These are phyloP conservation scores for Tachysurus fulvidraco DNA, from an alignment of 2,113 vertebrate species.

Conservation along the genomic window DNA sequence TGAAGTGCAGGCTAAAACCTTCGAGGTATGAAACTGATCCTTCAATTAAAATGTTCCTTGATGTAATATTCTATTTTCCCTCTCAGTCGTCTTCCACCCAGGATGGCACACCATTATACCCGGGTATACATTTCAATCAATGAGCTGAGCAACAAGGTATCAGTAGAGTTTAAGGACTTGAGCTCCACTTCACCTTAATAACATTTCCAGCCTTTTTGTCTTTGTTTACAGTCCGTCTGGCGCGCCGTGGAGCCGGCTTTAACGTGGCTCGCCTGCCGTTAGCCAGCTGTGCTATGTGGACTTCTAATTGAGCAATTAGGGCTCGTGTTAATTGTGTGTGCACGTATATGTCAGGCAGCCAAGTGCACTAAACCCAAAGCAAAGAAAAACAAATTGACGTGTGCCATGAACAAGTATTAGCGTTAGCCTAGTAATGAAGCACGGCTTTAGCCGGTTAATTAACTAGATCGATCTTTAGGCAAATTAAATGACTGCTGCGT, in stretches of 20 bases:
- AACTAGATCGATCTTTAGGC: conserved; percentile 58
- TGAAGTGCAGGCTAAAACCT: conserved; percentile 26
- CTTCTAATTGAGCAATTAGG: conserved; percentile 65
- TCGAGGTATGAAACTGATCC: conserved; percentile 8
- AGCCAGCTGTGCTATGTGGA: conserved; percentile 58
- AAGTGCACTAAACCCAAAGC: conserved; percentile 45
- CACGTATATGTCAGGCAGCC: conserved; percentile 48
- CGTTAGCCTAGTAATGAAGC: conserved; percentile 61
- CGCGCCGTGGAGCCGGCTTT: background rate
- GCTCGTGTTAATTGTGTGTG: conserved; percentile 56
- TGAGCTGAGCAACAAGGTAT: conserved; percentile 18
- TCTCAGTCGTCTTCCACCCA: background rate
- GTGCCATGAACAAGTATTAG: conserved; percentile 46
- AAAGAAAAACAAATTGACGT: conserved; percentile 36
- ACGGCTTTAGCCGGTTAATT: conserved; percentile 49
- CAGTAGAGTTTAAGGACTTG: conserved; percentile 22
- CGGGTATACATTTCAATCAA: conserved; percentile 27
- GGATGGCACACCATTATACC: background rate
- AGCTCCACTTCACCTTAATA: conserved; percentile 40
- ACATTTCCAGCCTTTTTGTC: conserved; percentile 5
- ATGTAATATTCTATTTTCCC: conserved; percentile 24
- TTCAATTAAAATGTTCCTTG: conserved; percentile 23
- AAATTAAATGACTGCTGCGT: conserved; percentile 13
- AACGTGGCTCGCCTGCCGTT: conserved; percentile 27
- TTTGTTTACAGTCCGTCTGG: conserved; percentile 28